A percentile compares a stretch with the other conserved stretches of the same genome.
Evolutionary conservation across 2,888 invertebrate species (phyloP).

Genomic region (Athetis lepigone): DNA sequence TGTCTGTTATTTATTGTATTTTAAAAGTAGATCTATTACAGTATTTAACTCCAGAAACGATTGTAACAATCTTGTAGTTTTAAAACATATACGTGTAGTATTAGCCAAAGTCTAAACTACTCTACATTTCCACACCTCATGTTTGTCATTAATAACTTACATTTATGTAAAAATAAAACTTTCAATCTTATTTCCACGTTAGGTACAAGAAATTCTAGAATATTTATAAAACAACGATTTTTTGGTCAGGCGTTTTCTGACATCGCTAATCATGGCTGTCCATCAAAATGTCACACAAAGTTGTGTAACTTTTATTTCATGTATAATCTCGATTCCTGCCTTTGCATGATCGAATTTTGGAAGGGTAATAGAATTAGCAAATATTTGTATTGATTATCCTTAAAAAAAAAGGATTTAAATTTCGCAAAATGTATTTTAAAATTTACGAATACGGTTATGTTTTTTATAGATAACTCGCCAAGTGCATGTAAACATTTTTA

Average conservation of each 20-base stretch:
- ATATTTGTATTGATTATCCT: neutral
- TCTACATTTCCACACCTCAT: conserved; percentile 34
- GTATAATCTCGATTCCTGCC: neutral
- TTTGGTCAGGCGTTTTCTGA: neutral
- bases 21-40: conserved; percentile 23
- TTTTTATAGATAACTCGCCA: neutral
- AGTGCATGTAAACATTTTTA: neutral
- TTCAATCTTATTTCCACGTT: conserved; percentile 6
- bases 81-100: neutral
- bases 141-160: conserved; percentile 15
- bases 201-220: neutral
- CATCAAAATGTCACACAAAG: neutral
- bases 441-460: neutral
- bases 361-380: no score
- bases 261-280: neutral
- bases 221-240: neutral
- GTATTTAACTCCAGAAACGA: conserved; percentile 30
- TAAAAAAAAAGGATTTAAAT: neutral
- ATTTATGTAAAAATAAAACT: conserved; percentile 37
- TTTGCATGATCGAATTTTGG: no score
- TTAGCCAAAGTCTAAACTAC: conserved; percentile 10
- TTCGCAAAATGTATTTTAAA: neutral
- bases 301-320: no score
- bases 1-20: conserved; percentile 36
- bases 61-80: conserved; percentile 38